Evolutionary conservation across 2,797 vertebrate species (phyloP).

Genomic region (Pseudomugil gertrudae): DNA sequence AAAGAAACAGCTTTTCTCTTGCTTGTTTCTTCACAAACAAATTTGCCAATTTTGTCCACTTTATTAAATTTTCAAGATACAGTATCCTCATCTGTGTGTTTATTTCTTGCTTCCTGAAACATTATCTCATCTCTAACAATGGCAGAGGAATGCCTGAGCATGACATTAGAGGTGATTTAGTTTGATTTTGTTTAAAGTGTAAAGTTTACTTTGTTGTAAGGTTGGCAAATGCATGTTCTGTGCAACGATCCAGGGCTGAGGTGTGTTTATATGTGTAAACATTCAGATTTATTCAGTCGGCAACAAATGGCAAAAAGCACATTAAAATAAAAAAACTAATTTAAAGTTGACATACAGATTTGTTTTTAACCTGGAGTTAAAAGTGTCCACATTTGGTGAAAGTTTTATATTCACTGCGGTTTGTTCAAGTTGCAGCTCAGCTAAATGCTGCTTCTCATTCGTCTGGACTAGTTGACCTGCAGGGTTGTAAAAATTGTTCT

Average conservation of each 20-base stretch:
- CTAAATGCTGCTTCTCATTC: too few species aligned
- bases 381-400: too few species aligned
- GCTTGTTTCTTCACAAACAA: constrained; percentile 40
- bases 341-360: too few species aligned
- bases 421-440: too few species aligned
- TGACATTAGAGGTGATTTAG: neutral
- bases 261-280: neutral
- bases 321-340: too few species aligned
- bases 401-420: too few species aligned
- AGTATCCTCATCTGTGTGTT: constrained; percentile 14
- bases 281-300: neutral
- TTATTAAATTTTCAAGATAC: constrained; percentile 67
- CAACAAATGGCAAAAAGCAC: too few species aligned
- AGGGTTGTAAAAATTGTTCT: too few species aligned
- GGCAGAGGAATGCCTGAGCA: constrained; percentile 6
- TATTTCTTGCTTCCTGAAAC: constrained; percentile 2
- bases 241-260: neutral
- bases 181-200: too few species aligned
- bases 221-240: neutral
- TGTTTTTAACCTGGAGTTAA: too few species aligned
- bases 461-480: too few species aligned
- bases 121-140: neutral
- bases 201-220: neutral
- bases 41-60: constrained; percentile 60
- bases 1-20: constrained; percentile 26